These are phyloP conservation scores for Dastarcus helophoroides DNA, from an alignment of 2,888 invertebrate species.

Conservation along the genomic window DNA sequence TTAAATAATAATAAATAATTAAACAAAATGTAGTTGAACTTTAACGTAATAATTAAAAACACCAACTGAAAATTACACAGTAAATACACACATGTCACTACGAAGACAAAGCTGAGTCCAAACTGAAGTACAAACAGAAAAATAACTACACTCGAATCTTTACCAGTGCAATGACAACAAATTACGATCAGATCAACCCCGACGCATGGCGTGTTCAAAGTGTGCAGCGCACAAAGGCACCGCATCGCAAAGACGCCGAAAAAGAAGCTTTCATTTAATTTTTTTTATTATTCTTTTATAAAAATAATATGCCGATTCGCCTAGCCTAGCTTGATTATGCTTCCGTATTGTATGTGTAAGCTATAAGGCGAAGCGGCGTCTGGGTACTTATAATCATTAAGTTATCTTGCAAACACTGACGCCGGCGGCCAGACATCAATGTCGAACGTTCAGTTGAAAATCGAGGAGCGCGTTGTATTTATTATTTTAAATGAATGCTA, in stretches of 20 bases:
- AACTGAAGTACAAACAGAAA: constrained; percentile 12
- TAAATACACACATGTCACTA: constrained; percentile 12
- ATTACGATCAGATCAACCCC: constrained; percentile 6
- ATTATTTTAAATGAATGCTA: no score
- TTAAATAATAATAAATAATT: constrained; percentile 11
- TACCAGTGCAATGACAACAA: constrained; percentile 6
- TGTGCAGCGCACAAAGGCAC: constrained; percentile 5
- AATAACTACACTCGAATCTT: constrained; percentile 9
- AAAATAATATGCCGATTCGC: constrained; percentile 5
- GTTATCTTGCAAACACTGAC: no score
- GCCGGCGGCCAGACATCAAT: no score
- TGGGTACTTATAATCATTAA: no score
- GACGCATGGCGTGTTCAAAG: constrained; percentile 6
- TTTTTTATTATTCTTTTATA: constrained; percentile 5
- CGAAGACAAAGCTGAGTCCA: constrained; percentile 11
- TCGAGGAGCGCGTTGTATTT: no score
- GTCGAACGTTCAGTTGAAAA: no score
- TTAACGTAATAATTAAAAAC: constrained; percentile 12
- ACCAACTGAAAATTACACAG: constrained; percentile 12
- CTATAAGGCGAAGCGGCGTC: no score
- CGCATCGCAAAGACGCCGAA: constrained; percentile 6
- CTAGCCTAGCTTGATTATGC: constrained; percentile 6
- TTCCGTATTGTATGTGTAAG: no score
- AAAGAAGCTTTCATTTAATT: constrained; percentile 6
- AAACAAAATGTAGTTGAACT: constrained; percentile 11